Base-by-base conservation (phyloP, 2,113 vertebrate genomes). In the Corydoras maculifer region DNA sequence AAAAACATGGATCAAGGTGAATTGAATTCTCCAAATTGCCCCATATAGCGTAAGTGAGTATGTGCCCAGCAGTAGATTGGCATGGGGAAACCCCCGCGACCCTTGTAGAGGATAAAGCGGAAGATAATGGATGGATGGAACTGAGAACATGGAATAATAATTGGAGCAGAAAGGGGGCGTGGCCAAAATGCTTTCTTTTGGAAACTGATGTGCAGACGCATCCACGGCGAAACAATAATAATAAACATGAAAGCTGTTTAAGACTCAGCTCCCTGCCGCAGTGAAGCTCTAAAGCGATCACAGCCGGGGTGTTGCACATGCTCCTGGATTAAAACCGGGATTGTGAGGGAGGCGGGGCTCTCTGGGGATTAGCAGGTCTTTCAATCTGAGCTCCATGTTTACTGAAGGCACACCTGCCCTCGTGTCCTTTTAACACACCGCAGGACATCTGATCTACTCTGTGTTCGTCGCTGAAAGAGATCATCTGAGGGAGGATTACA, bases 331-430 rank as follows among this genome's bases (percentile, higher is more conserved):
- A 32, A 30, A 62, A 15, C 50, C 13, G 59, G 43, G 58, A 7
- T 43, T 8, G 61, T 13, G 31, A 13, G 53, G 54, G 5, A 15
- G 54, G 6, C 3, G 54, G 6, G 6, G 29, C 60, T 64, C 35
- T 43, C 60, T 1, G 13, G 80, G 81, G 82, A 70, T 79, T 25
- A 64, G 65, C 7, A 30, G 14, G 29, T 74, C 77, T 77, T 74
- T 67, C 74, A 74, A 83, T 81, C 74, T 76, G 79, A 75, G 62
- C 9, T 54, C 73, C 69, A 14, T 79, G 81, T 86, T 85, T 82
- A 80, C 81, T 62, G 73, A 54, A 80, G 35, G 79, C 74, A 57
- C 49, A 66, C 9, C 18, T 65, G 48, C 48, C 63, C 62, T 6
- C 9, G 63, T 65, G 63, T 51, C 63, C 63, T 32, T 35, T 63